Percentiles rank a stretch among this genome's conserved stretches.
These are phyloP conservation scores for Parotocinclus haroldoi DNA, from an alignment of 2,797 vertebrate genomes.

Conservation along the genomic window DNA sequence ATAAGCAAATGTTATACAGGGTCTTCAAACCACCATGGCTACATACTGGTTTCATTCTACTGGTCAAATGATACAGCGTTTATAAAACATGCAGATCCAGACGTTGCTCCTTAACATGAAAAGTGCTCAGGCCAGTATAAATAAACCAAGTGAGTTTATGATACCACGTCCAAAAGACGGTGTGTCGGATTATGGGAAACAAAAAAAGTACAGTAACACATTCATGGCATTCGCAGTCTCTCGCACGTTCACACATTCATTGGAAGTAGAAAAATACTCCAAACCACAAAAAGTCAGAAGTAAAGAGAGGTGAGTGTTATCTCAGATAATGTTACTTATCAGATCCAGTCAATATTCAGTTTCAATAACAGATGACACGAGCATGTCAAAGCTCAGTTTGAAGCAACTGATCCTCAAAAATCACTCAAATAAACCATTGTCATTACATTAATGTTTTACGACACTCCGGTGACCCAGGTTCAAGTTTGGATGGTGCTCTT, in stretches of 20 bases:
- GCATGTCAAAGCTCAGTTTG: background rate
- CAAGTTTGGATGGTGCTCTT: too few species aligned
- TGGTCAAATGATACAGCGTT: constrained; percentile 80
- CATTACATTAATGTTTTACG: too few species aligned
- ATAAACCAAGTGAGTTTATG: constrained; percentile 82
- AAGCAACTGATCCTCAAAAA: background rate
- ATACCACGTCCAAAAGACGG: constrained; percentile 76
- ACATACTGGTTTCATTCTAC: constrained; percentile 73
- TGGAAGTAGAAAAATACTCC: constrained; percentile 66
- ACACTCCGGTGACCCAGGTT: too few species aligned
- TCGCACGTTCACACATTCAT: constrained; percentile 65
- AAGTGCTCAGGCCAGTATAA: constrained; percentile 85
- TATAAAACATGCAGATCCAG: constrained; percentile 84
- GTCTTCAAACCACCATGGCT: constrained; percentile 65
- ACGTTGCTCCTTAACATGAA: constrained; percentile 83
- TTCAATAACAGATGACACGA: background rate
- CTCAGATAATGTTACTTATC: constrained; percentile 1
- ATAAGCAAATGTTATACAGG: constrained; percentile 51
- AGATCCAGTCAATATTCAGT: background rate
- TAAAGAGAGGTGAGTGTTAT: constrained; percentile 3
- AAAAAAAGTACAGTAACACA: constrained; percentile 59
- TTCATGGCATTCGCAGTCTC: constrained; percentile 70
- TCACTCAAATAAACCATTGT: background rate
- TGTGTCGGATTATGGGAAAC: constrained; percentile 70
- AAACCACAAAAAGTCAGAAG: constrained; percentile 22